These are phyloP conservation scores for Eublepharis macularius DNA, from an alignment of 2,113 vertebrate genomes.

Conservation along the genomic window DNA sequence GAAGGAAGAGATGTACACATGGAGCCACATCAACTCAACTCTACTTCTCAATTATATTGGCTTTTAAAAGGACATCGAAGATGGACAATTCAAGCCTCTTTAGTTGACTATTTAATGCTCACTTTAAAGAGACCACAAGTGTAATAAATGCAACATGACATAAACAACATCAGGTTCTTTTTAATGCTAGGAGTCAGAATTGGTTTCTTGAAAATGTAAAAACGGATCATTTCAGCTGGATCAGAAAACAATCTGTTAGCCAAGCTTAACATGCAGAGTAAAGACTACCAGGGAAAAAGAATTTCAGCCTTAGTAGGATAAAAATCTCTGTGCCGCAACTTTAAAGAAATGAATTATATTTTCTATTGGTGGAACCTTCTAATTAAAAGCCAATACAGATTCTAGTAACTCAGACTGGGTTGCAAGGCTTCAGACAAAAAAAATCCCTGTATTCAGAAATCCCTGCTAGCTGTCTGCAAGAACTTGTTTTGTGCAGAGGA, in stretches of 20 bases:
- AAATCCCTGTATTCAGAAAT: no score
- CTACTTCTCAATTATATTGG: constrained; percentile 27
- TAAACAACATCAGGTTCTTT: not conserved
- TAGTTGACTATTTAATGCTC: constrained; percentile 17
- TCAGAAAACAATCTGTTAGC: constrained; percentile 37
- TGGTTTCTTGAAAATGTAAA: not conserved
- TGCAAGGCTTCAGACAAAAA: no score
- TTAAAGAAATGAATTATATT: constrained; percentile 51
- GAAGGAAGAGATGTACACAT: constrained; percentile 47
- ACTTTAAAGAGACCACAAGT: not conserved
- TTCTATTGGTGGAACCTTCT: constrained; percentile 60
- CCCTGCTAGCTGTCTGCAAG: no score
- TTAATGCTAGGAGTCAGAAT: constrained; percentile 27
- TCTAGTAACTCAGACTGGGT: not conserved
- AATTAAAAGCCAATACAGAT: constrained; percentile 49
- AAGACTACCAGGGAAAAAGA: constrained; percentile 50
- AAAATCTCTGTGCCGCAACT: constrained; percentile 64
- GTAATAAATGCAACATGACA: constrained; percentile 1
- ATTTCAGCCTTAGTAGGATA: constrained; percentile 53
- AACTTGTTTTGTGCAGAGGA: no score
- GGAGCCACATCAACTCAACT: constrained; percentile 19
- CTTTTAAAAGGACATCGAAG: no score
- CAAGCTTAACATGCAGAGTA: constrained; percentile 49
- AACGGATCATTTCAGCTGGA: not conserved
- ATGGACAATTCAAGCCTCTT: constrained; percentile 26